A percentile compares a stretch with the other conserved stretches of the same genome.
Conservation (phyloP, 2,113 vertebrate genomes). For the Barbus barbus region DNA sequence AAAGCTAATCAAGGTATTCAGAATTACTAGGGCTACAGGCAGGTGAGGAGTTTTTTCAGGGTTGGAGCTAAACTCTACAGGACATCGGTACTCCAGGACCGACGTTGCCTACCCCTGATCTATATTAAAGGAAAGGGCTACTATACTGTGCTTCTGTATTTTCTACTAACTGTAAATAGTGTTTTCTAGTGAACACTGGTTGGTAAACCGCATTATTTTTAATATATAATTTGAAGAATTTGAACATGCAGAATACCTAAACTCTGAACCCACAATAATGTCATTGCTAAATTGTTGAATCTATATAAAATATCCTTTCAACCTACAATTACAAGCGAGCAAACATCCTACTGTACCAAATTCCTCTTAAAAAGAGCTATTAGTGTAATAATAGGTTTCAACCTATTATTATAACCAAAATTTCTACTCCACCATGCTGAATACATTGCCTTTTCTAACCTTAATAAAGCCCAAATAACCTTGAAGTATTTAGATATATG, state of each 20-base stretch:
- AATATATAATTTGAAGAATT: background rate
- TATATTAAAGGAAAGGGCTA: constrained; percentile 12
- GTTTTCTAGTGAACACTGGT: background rate
- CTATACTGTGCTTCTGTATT: constrained; percentile 2
- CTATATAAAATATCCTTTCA: background rate
- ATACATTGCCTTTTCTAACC: constrained; percentile 13
- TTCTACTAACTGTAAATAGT: background rate
- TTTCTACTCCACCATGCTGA: background rate
- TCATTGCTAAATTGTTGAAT: background rate
- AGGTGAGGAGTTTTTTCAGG: too few species aligned
- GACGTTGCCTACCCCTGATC: too few species aligned
- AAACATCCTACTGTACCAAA: background rate
- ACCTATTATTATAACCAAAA: background rate
- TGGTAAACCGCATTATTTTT: background rate
- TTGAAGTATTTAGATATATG: constrained; percentile 19
- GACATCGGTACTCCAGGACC: too few species aligned
- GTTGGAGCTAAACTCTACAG: too few species aligned
- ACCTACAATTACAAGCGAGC: background rate
- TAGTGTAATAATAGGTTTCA: background rate
- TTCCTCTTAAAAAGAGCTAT: constrained; percentile 1
- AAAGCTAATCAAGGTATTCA: too few species aligned
- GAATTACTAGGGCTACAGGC: too few species aligned
- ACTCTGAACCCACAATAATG: background rate
- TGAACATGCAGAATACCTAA: background rate
- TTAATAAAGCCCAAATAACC: constrained; percentile 15